phyloP scores from a whole-genome alignment of 2,797 vertebrate species.

The Melanotaenia pygmaea region DNA sequence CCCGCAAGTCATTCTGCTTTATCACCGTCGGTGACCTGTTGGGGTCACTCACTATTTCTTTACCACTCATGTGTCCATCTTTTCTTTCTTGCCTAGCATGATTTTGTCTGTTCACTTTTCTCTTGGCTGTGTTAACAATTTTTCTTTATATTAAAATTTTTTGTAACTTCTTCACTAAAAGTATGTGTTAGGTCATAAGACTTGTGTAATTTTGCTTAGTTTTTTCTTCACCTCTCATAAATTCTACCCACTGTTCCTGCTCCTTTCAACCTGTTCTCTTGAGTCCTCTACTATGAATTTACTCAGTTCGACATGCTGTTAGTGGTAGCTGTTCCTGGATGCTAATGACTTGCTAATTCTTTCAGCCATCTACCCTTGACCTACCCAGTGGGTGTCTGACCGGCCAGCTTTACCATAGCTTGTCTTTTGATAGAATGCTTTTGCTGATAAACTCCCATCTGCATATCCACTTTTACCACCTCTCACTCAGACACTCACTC shows the following conservation, averaged over 20 bases:
- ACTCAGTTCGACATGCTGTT: conserved; percentile 55
- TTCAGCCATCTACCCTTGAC: conserved; percentile 56
- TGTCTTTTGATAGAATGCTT: conserved; percentile 69
- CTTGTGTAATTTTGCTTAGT: neutral
- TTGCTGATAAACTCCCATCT: conserved; percentile 61
- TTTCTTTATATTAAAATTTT: conserved; percentile 7
- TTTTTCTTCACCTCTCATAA: neutral
- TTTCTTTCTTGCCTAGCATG: conserved; percentile 31
- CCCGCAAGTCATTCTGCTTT: conserved; percentile 58
- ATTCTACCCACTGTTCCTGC: conserved; percentile 6
- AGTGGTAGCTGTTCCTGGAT: conserved; percentile 63
- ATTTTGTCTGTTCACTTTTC: conserved; percentile 34
- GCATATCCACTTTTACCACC: conserved; percentile 64
- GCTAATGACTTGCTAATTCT: conserved; percentile 79
- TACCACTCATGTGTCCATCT: conserved; percentile 19
- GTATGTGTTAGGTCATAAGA: conserved; percentile 4
- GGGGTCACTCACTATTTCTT: conserved; percentile 39
- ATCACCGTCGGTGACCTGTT: conserved; percentile 48
- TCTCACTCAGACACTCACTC: conserved; percentile 54
- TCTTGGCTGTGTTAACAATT: conserved; percentile 29
- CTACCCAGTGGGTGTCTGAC: conserved; percentile 55
- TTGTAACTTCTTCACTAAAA: conserved; percentile 26
- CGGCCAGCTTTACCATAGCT: conserved; percentile 54
- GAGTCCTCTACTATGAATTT: conserved; percentile 33
- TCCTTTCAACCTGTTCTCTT: neutral